A percentile compares a stretch with the other conserved stretches of the same genome.
Conservation (phyloP, 2,888 invertebrate species). For the Synergus itoensis region DNA sequence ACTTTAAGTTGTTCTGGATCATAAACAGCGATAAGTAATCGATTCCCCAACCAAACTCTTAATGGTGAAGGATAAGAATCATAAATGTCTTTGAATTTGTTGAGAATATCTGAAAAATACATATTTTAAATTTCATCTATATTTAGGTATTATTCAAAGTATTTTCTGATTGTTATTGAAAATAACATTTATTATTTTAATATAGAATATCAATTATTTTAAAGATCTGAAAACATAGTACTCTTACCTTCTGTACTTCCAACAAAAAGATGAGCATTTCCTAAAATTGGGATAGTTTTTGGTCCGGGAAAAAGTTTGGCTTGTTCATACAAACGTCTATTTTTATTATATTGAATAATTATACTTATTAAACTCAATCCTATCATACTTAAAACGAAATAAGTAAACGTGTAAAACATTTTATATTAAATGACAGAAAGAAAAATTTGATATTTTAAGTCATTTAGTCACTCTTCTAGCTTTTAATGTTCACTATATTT, state of each 20-base stretch:
- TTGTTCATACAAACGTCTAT: conserved; percentile 32
- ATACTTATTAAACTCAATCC: conserved; percentile 12
- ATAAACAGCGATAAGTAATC: conserved; percentile 57
- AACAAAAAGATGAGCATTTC: conserved; percentile 61
- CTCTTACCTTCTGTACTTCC: conserved; percentile 59
- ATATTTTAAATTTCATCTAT: neutral
- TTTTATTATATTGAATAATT: conserved; percentile 16
- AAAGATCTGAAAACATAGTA: no score
- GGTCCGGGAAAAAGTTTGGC: conserved; percentile 61
- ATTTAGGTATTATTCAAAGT: neutral
- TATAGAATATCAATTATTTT: neutral
- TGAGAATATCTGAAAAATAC: conserved; percentile 58
- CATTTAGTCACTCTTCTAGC: neutral
- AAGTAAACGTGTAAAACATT: neutral
- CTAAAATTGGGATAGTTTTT: conserved; percentile 58
- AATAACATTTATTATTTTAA: neutral
- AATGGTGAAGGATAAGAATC: conserved; percentile 60
- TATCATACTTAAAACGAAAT: neutral
- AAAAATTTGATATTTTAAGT: neutral
- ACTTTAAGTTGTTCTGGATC: conserved; percentile 66
- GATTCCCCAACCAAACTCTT: conserved; percentile 60
- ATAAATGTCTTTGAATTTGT: conserved; percentile 55
- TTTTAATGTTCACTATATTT: neutral
- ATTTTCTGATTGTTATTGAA: neutral
- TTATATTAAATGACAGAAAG: neutral